Evolutionary conservation across 2,797 vertebrate genomes (phyloP).

Genomic region (Catamblyrhynchus diadema): DNA sequence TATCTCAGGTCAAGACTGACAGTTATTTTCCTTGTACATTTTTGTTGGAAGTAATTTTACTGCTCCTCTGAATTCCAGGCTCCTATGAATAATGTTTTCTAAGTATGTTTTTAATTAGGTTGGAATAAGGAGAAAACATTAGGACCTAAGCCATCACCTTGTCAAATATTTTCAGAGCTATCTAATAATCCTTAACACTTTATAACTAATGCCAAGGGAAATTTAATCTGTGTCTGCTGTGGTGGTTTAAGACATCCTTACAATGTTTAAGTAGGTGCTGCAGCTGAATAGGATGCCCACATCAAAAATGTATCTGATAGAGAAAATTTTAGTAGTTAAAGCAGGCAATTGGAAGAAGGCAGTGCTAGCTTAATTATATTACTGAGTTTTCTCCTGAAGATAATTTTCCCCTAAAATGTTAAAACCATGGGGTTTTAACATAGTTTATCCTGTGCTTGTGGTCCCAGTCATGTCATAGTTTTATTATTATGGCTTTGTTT

Average conservation of each 20-base stretch:
- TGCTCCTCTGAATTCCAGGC: neutral
- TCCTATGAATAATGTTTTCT: neutral
- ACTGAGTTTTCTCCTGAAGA: neutral
- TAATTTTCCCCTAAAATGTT: neutral
- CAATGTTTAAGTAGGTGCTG: neutral
- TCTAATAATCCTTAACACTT: neutral
- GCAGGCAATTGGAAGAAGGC: neutral
- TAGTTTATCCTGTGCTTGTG: neutral
- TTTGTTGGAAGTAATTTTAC: neutral
- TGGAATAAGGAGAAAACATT: neutral
- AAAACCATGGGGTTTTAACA: neutral
- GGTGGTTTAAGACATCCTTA: neutral
- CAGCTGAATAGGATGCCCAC: neutral
- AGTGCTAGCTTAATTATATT: neutral
- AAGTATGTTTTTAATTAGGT: neutral
- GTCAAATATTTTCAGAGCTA: neutral
- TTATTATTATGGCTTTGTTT: neutral
- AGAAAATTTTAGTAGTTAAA: neutral
- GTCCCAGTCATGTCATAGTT: neutral
- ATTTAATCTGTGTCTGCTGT: neutral
- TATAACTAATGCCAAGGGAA: neutral
- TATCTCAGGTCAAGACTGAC: neutral
- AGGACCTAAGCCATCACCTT: neutral
- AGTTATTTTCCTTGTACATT: neutral
- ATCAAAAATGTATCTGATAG: neutral